phyloP scores from a whole-genome alignment of 1,140 invertebrate genomes.

The Drosophila bifasciata region DNA sequence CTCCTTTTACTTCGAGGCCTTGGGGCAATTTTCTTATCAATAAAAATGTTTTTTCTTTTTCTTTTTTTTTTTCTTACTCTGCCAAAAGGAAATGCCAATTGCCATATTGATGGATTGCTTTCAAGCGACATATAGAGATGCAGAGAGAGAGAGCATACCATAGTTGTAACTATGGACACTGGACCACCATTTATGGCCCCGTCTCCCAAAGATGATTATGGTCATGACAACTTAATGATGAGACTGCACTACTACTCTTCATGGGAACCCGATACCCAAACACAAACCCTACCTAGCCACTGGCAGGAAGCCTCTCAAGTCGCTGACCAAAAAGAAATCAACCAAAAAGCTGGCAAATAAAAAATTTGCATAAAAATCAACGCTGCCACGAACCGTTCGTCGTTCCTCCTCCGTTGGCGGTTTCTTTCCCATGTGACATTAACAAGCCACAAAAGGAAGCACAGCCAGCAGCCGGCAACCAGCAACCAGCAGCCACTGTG shows the following conservation, averaged over 20 bases:
- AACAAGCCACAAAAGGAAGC: slow-evolving; percentile 71
- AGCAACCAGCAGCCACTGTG: slow-evolving; percentile 54
- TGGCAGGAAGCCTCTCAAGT: slow-evolving; percentile 38
- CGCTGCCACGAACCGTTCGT: neutral
- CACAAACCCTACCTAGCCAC: slow-evolving; percentile 24
- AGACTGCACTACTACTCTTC: slow-evolving; percentile 25
- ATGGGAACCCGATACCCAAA: slow-evolving; percentile 43
- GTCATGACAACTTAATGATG: slow-evolving; percentile 57
- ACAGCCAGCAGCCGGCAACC: too few relatives aligned
- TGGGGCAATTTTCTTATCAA: slow-evolving; percentile 37
- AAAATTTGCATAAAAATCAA: slow-evolving; percentile 50
- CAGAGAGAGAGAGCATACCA: slow-evolving; percentile 17
- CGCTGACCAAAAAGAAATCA: slow-evolving; percentile 19
- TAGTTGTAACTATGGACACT: slow-evolving; percentile 9
- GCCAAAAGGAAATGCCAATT: slow-evolving; percentile 53
- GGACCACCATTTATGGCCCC: slow-evolving; percentile 21
- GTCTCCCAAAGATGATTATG: slow-evolving; percentile 25
- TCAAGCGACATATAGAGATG: slow-evolving; percentile 4
- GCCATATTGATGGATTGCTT: slow-evolving; percentile 53
- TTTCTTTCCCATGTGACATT: slow-evolving; percentile 34
- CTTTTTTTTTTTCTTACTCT: slow-evolving; percentile 5
- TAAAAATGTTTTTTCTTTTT: neutral
- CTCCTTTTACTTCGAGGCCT: neutral
- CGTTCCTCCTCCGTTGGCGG: neutral
- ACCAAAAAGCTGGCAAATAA: slow-evolving; percentile 16